Evolutionary conservation across 2,888 invertebrate species (phyloP).

Genomic region (Agrotis ipsilon): DNA sequence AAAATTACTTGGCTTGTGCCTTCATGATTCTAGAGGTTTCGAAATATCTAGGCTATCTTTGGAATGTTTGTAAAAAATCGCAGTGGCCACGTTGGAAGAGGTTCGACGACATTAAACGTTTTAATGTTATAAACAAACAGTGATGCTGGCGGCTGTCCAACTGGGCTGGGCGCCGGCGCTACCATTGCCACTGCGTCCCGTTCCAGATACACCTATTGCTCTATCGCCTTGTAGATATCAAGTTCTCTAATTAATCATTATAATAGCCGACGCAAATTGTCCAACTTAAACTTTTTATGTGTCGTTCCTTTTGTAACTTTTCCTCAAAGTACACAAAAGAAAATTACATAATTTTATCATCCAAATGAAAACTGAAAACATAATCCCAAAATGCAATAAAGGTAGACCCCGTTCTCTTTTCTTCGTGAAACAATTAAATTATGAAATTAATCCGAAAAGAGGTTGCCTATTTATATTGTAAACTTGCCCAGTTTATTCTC

Average conservation of each 20-base stretch:
- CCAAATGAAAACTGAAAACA: constrained; percentile 39
- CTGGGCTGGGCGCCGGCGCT: constrained; percentile 86
- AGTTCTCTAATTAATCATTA: constrained; percentile 60
- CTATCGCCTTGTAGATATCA: constrained; percentile 71
- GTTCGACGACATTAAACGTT: constrained; percentile 69
- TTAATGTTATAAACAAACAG: constrained; percentile 89
- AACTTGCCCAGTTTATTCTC: constrained; percentile 78
- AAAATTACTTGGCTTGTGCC: constrained; percentile 12
- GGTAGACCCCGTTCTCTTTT: constrained; percentile 40
- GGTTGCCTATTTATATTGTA: constrained; percentile 72
- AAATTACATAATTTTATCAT: constrained; percentile 15
- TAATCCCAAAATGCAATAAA: constrained; percentile 58
- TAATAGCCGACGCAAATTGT: neutral
- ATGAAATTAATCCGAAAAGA: constrained; percentile 68
- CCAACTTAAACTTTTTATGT: neutral
- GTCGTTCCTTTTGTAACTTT: neutral
- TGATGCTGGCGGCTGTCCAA: constrained; percentile 85
- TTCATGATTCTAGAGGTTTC: constrained; percentile 19
- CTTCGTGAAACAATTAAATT: constrained; percentile 60
- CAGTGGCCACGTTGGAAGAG: constrained; percentile 46
- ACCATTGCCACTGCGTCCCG: constrained; percentile 73
- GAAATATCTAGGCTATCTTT: constrained; percentile 25
- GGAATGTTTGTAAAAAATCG: constrained; percentile 48
- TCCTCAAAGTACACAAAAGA: neutral
- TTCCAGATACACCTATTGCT: constrained; percentile 79